These are phyloP conservation scores for Tethya wilhelma DNA, from an alignment of 37 sponge, comb jelly and placozoan species.

Conservation along the genomic window DNA sequence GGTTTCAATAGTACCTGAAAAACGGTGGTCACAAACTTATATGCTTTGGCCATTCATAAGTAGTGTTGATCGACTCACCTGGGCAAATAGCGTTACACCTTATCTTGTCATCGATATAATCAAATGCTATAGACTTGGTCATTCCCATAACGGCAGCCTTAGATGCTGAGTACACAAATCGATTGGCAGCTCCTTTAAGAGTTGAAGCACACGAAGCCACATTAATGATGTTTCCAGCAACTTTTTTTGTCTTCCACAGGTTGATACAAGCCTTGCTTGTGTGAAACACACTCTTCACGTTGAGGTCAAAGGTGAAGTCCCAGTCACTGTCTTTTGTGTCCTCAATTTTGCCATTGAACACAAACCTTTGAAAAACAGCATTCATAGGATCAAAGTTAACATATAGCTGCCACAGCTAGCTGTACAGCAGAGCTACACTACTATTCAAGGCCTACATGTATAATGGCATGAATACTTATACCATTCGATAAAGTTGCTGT, in stretches of 20 bases:
- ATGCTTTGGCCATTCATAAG: no score
- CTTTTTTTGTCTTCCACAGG: constrained; percentile 51
- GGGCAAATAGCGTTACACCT: constrained; percentile 85
- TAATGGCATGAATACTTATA: no score
- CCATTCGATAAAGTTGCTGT: no score
- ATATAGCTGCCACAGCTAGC: no score
- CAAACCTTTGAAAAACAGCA: constrained; percentile 41
- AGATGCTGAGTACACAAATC: constrained; percentile 78
- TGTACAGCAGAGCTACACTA: no score
- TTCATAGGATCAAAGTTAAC: neutral
- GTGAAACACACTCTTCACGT: constrained; percentile 86
- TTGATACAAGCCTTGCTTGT: constrained; percentile 44
- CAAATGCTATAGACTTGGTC: constrained; percentile 80
- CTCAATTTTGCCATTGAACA: constrained; percentile 67
- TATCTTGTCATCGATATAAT: constrained; percentile 70
- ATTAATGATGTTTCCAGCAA: constrained; percentile 78
- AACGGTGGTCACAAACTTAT: no score
- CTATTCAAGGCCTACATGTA: no score
- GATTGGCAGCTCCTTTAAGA: constrained; percentile 68
- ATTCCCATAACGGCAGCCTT: constrained; percentile 87
- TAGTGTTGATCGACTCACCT: constrained; percentile 47
- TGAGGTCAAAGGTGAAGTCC: constrained; percentile 78
- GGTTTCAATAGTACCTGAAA: constrained; percentile 76
- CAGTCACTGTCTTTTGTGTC: constrained; percentile 58
- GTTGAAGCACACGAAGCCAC: constrained; percentile 80